phyloP scores from a whole-genome alignment of 2,888 invertebrate genomes.

The Rhopalosiphum nymphaeae region DNA sequence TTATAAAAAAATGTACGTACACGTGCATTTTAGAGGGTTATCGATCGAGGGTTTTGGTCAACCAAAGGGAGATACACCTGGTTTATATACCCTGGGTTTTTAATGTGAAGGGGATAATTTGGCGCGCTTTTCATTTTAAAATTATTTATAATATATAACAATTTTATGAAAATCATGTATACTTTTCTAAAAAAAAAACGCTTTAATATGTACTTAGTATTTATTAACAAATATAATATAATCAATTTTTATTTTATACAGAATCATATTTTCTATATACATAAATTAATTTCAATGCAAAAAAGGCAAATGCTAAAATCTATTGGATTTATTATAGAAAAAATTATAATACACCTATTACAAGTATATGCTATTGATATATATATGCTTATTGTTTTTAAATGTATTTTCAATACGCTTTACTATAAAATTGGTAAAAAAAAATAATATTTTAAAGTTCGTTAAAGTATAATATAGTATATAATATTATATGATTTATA shows the following conservation, averaged over 20 bases:
- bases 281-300: not conserved
- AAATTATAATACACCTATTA: not conserved
- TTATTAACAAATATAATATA: not conserved
- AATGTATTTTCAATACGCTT: not conserved
- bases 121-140: slow-evolving; percentile 40
- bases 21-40: slow-evolving; percentile 59
- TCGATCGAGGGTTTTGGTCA: slow-evolving; percentile 56
- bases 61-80: slow-evolving; percentile 57
- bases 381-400: not conserved
- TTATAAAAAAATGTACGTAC: slow-evolving; percentile 36
- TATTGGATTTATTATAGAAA: not conserved
- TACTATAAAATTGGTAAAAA: not conserved
- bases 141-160: not conserved
- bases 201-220: not conserved
- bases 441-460: not conserved
- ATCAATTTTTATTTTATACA: not conserved
- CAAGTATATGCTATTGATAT: not conserved
- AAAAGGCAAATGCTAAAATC: not conserved
- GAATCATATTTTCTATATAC: not conserved
- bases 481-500: not conserved
- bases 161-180: not conserved
- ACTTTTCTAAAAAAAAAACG: not conserved
- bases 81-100: not conserved
- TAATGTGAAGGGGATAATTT: slow-evolving; percentile 33
- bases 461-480: not conserved